Evolutionary conservation across 2,113 vertebrate genomes (phyloP), one percentile per base, ranked within the genome.

Genomic region (Oreochromis tanganicae): DNA sequence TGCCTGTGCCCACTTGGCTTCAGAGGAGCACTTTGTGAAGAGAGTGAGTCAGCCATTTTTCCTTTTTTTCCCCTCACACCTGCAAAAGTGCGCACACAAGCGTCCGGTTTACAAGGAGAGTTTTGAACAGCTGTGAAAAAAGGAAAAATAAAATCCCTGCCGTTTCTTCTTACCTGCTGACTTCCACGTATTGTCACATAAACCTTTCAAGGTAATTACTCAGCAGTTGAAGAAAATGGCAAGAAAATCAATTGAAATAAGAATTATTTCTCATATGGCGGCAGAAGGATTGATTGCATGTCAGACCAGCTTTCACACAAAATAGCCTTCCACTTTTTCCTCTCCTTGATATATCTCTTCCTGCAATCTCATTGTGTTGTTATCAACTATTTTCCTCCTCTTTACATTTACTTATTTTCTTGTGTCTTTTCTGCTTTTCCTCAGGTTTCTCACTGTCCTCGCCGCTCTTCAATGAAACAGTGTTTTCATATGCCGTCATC

Each of bases 1-100:
- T 99, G 99, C 82, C 97, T 99, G 83, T 99, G 98, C 85, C 97
- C 97, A 4, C 97, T 99, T 3, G 98, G 98, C 68, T 99, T 98
- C 96, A 97, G 95, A 93, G 99, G 98, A 21, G 92, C 95, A 7
- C 97, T 98, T 32, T 99, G 98, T 1, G 97, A 99, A 91, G 97
- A 98, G 57, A 97, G 99, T 99, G 94, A 97, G 98, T 94, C 81
- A 34, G 78, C 24, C 43, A 3, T 36, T 21, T 56, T 38, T 16
- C 9, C 32, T 34, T 46, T 14, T 1, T 0, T 8, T n/a, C 21
- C 41, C 41, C 16, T 13, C 27, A 50, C 46, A 78, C 16, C 27
- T 78, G 46, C 16, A 59, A 46, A 82, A 34, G 61, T 19, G 13
- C 11, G 6, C 71, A 48, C 41, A 68, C 17, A 55, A n/a, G 8